A percentile compares a stretch with the other conserved stretches of the same genome.
Evolutionary conservation across 2,888 invertebrate genomes (phyloP).

Genomic region (Troides oblongomaculatus): DNA sequence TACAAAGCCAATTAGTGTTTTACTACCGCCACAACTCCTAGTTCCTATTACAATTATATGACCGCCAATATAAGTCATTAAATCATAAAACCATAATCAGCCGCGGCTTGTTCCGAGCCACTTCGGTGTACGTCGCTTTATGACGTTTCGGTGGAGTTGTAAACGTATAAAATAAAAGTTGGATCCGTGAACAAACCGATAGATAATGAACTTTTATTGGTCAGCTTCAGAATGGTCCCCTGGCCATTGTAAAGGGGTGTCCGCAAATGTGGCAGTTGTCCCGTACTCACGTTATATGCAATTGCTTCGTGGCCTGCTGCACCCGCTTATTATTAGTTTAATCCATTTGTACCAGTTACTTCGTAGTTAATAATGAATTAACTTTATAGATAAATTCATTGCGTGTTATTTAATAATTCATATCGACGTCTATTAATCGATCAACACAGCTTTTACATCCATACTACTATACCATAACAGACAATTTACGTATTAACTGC

Average conservation of each 20-base stretch:
- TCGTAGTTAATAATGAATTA: background rate
- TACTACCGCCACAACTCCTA: constrained; percentile 11
- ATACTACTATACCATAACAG: too few relatives aligned
- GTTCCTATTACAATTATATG: constrained; percentile 26
- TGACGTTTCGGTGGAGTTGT: constrained; percentile 52
- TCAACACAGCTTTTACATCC: too few relatives aligned
- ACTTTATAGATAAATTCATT: background rate
- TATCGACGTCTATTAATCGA: too few relatives aligned
- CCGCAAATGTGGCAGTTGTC: constrained; percentile 49
- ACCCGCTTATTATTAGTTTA: constrained; percentile 17
- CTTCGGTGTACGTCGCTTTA: constrained; percentile 51
- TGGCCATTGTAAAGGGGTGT: constrained; percentile 63
- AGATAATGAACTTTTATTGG: constrained; percentile 81
- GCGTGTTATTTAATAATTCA: too few relatives aligned
- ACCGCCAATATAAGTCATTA: constrained; percentile 25
- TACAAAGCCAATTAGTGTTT: constrained; percentile 29
- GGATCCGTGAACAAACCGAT: constrained; percentile 75
- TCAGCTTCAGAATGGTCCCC: constrained; percentile 76
- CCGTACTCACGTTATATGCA: constrained; percentile 38
- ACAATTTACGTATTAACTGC: too few relatives aligned
- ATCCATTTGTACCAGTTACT: background rate
- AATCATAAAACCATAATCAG: constrained; percentile 30
- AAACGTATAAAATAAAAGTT: constrained; percentile 78
- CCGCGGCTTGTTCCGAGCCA: constrained; percentile 23
- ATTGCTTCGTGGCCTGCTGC: constrained; percentile 38